Evolutionary conservation across 1,140 invertebrate species (phyloP).

Genomic region (Aricia agestis): DNA sequence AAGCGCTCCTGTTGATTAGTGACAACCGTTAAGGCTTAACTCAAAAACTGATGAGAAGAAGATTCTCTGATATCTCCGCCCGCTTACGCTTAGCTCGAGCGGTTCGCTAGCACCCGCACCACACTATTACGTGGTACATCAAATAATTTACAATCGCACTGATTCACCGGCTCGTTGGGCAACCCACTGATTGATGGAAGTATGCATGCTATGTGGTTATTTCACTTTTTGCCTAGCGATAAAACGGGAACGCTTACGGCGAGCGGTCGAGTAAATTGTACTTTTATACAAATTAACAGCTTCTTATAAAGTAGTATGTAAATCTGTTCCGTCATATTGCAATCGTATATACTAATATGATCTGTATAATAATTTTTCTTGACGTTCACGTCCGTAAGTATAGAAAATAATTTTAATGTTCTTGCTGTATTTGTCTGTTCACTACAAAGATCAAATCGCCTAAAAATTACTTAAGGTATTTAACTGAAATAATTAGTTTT

Average conservation of each 20-base stretch:
- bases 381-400: too few species aligned
- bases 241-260: conserved; percentile 1
- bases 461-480: too few species aligned
- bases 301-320: neutral
- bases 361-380: too few species aligned
- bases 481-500: too few species aligned
- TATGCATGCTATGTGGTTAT: conserved; percentile 12
- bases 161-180: conserved; percentile 13
- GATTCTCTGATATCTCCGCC: too few species aligned
- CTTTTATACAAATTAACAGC: neutral
- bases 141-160: conserved; percentile 16
- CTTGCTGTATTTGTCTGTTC: too few species aligned
- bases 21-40: too few species aligned
- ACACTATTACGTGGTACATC: conserved; percentile 11
- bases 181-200: conserved; percentile 8
- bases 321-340: neutral
- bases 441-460: too few species aligned
- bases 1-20: too few species aligned
- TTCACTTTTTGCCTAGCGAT: neutral
- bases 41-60: too few species aligned
- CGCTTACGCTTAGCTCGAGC: neutral
- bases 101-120: neutral
- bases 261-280: neutral
- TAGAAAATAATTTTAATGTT: too few species aligned
- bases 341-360: too few species aligned